A percentile compares a stretch with the other conserved stretches of the same genome.
These are phyloP conservation scores for Leucoma salicis DNA, from an alignment of 2,888 invertebrate species.

Conservation along the genomic window DNA sequence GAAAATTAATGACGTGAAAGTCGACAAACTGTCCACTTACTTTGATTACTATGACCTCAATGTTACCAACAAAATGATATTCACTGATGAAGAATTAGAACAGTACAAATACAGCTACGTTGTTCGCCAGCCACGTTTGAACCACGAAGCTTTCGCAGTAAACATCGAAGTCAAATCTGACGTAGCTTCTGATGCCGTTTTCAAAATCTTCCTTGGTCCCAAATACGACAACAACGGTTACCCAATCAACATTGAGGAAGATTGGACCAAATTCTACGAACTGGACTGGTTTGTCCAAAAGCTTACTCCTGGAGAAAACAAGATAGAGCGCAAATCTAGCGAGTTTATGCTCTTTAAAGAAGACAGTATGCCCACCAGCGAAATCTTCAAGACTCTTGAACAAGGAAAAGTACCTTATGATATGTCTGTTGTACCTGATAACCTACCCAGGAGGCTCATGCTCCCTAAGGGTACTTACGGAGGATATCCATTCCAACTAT, in stretches of 20 bases:
- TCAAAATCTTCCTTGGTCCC: conserved; percentile 87
- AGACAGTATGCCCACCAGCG: conserved; percentile 83
- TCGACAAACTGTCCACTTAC: conserved; percentile 84
- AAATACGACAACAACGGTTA: conserved; percentile 84
- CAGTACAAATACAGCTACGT: conserved; percentile 65
- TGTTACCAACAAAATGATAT: conserved; percentile 77
- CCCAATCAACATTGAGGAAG: conserved; percentile 74
- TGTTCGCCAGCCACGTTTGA: conserved; percentile 86
- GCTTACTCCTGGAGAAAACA: conserved; percentile 84
- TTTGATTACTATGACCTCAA: conserved; percentile 86
- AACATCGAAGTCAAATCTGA: conserved; percentile 83
- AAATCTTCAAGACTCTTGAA: conserved; percentile 82
- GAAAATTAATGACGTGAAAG: conserved; percentile 82
- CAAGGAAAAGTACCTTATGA: conserved; percentile 78
- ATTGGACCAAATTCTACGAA: conserved; percentile 83
- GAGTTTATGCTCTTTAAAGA: conserved; percentile 84
- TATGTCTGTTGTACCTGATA: conserved; percentile 78
- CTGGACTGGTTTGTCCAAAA: conserved; percentile 83
- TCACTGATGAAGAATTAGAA: conserved; percentile 51
- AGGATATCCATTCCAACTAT: conserved; percentile 85
- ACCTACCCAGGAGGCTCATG: conserved; percentile 85
- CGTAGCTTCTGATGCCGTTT: conserved; percentile 77
- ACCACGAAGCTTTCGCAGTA: conserved; percentile 86
- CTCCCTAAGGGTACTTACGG: conserved; percentile 87
- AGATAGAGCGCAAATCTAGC: conserved; percentile 84